Evolutionary conservation across 2,113 vertebrate species (phyloP), one percentile per base, ranked within the genome.

Genomic region (Rafetus swinhoei): DNA sequence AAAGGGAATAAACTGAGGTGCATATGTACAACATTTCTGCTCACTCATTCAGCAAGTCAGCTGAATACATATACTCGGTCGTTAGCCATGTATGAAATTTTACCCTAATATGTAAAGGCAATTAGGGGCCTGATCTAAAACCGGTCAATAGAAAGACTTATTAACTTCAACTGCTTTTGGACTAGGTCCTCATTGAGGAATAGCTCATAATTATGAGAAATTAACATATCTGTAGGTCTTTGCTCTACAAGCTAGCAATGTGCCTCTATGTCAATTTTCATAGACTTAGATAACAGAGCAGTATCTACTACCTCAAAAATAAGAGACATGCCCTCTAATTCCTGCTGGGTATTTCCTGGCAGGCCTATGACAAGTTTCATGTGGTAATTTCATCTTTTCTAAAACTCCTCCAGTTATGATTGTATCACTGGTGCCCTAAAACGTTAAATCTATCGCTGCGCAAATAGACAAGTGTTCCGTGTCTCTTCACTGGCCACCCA

Each of bases 21-120:
- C 83, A 52, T 82, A 24, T 52, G 59, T 3, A 1, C 18, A 35
- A 27, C 14, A 77, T 57, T 87, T 50, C 32, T 86, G 82, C 81
- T 22, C 77, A 27, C 62, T 79, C 57, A 87, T 29, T 83, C 52
- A 82, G 7, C 24, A 90, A 79, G 6, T 79, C 29, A 74, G 65
- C 1, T 53, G 39, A 74, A 32, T 29, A 39, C 5, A 39, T 1
- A 84, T 1, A n/a, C 2, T 25, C 1, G 65, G 0, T 1, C 27
- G 1, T 1, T 32, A 83, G 82, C 88, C 15, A 74, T 56, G 53
- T 65, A 85, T 8, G 1, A 81, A 88, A 85, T 76, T 76, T 81
- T 79, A 69, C 18, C 50, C 22, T 27, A 55, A 84, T 21, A 62
- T 2, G 54, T 35, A 76, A 92, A 54, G 77, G 50, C 56, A 82